Evolutionary conservation across 2,888 invertebrate species (phyloP), one percentile per base, ranked within the genome.

Genomic region (Phortica magna): DNA sequence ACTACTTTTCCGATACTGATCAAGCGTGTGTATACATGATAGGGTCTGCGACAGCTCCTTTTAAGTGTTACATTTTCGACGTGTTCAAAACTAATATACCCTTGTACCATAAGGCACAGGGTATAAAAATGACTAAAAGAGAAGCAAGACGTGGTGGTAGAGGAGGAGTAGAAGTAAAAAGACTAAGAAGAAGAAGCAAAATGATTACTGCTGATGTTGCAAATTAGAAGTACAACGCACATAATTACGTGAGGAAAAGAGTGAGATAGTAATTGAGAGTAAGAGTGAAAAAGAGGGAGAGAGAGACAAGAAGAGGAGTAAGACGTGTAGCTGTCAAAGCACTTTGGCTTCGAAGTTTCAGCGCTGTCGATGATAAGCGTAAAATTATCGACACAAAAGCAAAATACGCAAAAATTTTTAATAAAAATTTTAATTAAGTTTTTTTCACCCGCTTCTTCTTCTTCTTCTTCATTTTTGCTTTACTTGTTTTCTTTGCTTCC

Each of bases 391-490:
- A 84, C 88, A 88, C 86, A 79, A 86, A 83, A 83, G 81, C 84
- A 74, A 84, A 86, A 85, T 86, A 82, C 74, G 65, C 74, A 74
- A 74, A 61, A 73, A 55, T 81, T 76, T 84, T 82, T 85, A 88
- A 86, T 88, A 88, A 82, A 86, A 86, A 81, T 86, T 88, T 85
- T 84, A 86, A 87, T 87, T 84, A 85, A 84, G 84, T 84, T 80
- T 84, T 73, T 78, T 81, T 80, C 7, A 19, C 59, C 19, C 9
- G 4, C 17, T 57, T 5, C n/a, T 17, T 12, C 57, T 17, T 19
- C 7, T 19, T 59, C 17, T 39, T 42, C 17, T 39, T 74, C n/a
- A n/a, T n/a, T n/a, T n/a, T n/a, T n/a, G n/a, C n/a, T n/a, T n/a
- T n/a, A n/a, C n/a, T n/a, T n/a, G n/a, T n/a, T n/a, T n/a, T n/a